These are phyloP conservation scores for Agrochola litura DNA, from an alignment of 2,888 invertebrate species.

Conservation along the genomic window DNA sequence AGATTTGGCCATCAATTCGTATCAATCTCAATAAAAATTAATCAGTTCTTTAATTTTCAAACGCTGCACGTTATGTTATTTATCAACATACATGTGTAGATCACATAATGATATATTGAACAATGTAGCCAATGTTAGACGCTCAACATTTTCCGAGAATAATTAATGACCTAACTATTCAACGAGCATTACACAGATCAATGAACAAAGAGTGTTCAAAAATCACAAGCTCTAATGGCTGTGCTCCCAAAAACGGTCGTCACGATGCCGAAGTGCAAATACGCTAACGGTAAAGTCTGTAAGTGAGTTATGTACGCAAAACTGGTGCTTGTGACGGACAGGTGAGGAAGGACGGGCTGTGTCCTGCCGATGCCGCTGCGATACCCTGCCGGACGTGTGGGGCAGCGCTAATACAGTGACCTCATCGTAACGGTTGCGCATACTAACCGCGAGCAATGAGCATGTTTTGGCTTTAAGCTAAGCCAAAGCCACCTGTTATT, in stretches of 20 bases:
- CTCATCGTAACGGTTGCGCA: conserved; percentile 75
- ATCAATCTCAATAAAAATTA: conserved; percentile 42
- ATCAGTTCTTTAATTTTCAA: conserved; percentile 34
- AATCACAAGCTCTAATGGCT: conserved; percentile 61
- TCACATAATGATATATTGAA: conserved; percentile 7
- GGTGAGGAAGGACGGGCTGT: conserved; percentile 68
- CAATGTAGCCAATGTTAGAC: conserved; percentile 35
- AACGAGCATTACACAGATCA: conserved; percentile 62
- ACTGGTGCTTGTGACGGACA: conserved; percentile 63
- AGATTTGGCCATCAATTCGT: conserved; percentile 29
- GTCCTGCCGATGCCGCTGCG: conserved; percentile 67
- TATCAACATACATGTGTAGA: conserved; percentile 36
- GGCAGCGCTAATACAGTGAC: conserved; percentile 78
- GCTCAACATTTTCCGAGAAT: conserved; percentile 55
- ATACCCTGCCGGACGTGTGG: conserved; percentile 74
- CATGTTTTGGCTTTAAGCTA: conserved; percentile 56
- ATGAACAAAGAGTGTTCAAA: conserved; percentile 63
- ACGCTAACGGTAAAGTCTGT: conserved; percentile 77
- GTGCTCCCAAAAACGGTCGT: conserved; percentile 58
- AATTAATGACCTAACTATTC: conserved; percentile 58
- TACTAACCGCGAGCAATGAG: conserved; percentile 65
- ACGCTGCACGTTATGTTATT: conserved; percentile 22
- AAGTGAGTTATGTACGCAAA: conserved; percentile 65
- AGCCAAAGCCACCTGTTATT: conserved; percentile 62
- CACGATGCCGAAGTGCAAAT: conserved; percentile 80